Conservation (phyloP, 2,113 vertebrate species). For the Rhabdomys dilectus region DNA sequence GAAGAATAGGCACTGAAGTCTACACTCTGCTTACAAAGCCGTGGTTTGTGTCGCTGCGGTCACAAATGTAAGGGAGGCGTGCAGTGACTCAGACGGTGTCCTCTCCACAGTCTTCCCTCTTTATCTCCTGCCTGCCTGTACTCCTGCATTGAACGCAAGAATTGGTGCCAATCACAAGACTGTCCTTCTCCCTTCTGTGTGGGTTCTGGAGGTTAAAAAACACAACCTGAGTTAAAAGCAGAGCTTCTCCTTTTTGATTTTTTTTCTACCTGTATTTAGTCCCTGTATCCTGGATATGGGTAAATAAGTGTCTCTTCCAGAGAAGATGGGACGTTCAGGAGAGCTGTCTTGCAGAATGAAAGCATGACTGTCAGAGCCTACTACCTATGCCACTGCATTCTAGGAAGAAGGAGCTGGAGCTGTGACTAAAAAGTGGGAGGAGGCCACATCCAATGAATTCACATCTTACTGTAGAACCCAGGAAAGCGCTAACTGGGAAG, state of each 20-base stretch:
- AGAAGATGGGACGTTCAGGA: not conserved
- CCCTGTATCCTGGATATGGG: constrained; percentile 25
- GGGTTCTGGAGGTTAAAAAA: constrained; percentile 37
- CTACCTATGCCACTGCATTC: not conserved
- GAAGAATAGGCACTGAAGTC: not conserved
- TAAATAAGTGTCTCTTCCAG: constrained; percentile 32
- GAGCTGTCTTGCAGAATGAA: not conserved
- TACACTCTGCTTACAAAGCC: not conserved
- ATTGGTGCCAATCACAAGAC: not conserved
- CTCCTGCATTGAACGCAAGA: not conserved
- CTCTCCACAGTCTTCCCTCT: not conserved
- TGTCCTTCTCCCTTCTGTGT: not conserved
- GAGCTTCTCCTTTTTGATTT: not conserved
- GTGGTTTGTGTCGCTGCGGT: not conserved
- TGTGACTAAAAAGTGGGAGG: constrained; percentile 10
- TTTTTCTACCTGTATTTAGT: not conserved
- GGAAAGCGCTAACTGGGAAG: not conserved
- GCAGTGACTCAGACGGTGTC: not conserved
- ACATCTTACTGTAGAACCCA: constrained; percentile 8
- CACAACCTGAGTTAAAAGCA: not conserved
- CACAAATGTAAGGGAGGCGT: not conserved
- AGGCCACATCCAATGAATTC: not conserved
- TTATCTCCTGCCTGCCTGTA: not conserved
- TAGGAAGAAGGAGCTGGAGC: not conserved
- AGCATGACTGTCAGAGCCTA: not conserved